Evolutionary conservation across 2,113 vertebrate genomes (phyloP), one percentile per base, ranked within the genome.

Genomic region (Aphyosemion australe): DNA sequence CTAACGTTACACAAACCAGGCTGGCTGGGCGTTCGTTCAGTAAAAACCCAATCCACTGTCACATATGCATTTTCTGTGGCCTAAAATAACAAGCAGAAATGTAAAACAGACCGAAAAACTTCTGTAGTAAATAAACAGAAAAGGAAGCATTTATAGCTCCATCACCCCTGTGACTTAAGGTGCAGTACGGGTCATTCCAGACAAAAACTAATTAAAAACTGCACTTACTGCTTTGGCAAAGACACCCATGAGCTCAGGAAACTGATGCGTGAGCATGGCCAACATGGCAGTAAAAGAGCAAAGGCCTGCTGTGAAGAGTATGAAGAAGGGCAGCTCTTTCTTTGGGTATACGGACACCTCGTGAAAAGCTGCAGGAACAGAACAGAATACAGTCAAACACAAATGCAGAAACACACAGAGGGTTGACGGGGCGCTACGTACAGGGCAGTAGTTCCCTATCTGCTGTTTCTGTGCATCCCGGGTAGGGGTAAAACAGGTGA

Each of bases 251-350:
- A 99, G 94, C 90, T 99, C 97, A 18, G 97, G 97, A 89, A 99
- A 98, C 87, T 99, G 97, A 90, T 99, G 97, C 8, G 96, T 99
- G 53, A 99, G 95, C 82, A 99, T 94, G 61, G 97, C 97, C 86
- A 99, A 93, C 96, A 99, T 94, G 76, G 97, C 97, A 20, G 97
- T 98, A 62, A 98, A 98, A 74, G 97, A 99, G 68, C 96, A 99
- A 43, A 99, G 93, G 76, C 97, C 97, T 72, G 97, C 97, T 88
- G 97, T 99, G 93, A 99, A 99, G 82, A 98, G 95, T 88, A 99
- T 98, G 92, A 99, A 99, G 89, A 99, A 99, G 53, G 97, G 97
- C 74, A 99, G 94, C 64, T 99, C 97, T 89, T 98, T 99, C 93
- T 99, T 98, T 9, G 97, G 97, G 84, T 99, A 99, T 63, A 99